Percentiles rank a stretch among this genome's conserved stretches.
Evolutionary conservation across 2,797 vertebrate species (phyloP).

Genomic region (Rhabdophis nuchalis): DNA sequence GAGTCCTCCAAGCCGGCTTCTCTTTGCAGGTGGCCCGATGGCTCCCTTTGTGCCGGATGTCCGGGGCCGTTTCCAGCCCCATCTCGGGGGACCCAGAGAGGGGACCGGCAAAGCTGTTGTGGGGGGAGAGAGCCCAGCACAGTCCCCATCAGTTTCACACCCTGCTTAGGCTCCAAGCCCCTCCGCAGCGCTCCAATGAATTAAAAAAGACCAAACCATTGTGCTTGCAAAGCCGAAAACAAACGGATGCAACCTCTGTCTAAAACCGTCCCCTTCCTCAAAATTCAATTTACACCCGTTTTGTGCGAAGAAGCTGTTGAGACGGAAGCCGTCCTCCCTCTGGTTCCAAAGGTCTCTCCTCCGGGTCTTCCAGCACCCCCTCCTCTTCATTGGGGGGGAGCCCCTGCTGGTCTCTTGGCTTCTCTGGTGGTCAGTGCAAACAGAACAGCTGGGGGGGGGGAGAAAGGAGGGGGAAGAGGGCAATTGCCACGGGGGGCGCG

Average conservation of each 20-base stretch:
- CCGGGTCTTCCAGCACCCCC: not conserved
- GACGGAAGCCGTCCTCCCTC: not conserved
- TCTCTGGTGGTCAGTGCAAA: not conserved
- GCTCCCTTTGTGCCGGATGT: not conserved
- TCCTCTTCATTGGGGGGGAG: not conserved
- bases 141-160: not conserved
- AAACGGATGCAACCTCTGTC: not conserved
- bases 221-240: not conserved
- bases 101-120: not conserved
- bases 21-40: not conserved
- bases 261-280: not conserved
- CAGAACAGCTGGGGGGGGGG: not conserved
- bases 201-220: not conserved
- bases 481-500: fast-evolving
- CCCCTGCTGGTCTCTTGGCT: not conserved
- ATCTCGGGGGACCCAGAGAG: not conserved
- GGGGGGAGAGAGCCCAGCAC: not conserved
- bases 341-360: not conserved
- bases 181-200: not conserved
- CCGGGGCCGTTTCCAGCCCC: not conserved
- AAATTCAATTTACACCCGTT: not conserved
- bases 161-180: not conserved
- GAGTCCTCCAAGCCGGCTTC: not conserved
- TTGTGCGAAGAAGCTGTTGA: not conserved
- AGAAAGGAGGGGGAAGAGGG: not conserved